Evolutionary conservation across 2,888 invertebrate genomes (phyloP).

Genomic region (Agriopis aurantiaria): DNA sequence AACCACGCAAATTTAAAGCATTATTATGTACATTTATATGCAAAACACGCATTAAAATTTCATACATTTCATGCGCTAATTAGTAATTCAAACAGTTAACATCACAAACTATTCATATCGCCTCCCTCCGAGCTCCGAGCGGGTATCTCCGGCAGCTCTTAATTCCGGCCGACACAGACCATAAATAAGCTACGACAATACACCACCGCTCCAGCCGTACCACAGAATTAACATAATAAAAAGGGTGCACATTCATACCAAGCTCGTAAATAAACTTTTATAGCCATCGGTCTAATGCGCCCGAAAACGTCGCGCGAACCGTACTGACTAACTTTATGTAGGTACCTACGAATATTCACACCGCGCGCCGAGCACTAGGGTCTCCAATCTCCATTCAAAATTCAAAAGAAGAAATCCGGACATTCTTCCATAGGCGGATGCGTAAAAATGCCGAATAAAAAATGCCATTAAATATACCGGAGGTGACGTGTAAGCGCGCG

Average conservation of each 20-base stretch:
- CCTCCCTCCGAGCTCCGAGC: constrained; percentile 3
- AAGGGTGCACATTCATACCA: constrained; percentile 76
- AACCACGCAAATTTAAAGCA: not conserved
- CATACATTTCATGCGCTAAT: constrained; percentile 16
- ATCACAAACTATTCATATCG: constrained; percentile 25
- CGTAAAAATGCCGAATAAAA: constrained; percentile 61
- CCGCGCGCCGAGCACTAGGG: constrained; percentile 46
- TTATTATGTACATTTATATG: constrained; percentile 1
- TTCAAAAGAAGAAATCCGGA: constrained; percentile 57
- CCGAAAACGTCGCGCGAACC: constrained; percentile 71
- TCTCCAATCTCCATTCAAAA: constrained; percentile 58
- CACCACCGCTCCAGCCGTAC: constrained; percentile 54
- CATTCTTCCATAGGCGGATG: constrained; percentile 53
- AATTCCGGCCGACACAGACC: constrained; percentile 45
- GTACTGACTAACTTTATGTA: constrained; percentile 54
- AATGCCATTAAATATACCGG: constrained; percentile 60
- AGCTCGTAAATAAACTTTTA: constrained; percentile 82
- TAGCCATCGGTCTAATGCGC: constrained; percentile 79
- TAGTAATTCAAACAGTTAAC: constrained; percentile 22
- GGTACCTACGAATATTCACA: constrained; percentile 55
- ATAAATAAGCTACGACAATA: constrained; percentile 74
- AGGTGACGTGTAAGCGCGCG: constrained; percentile 49
- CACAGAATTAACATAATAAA: constrained; percentile 83
- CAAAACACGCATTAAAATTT: constrained; percentile 14
- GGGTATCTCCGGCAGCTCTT: constrained; percentile 41